Conservation (phyloP, 2,888 invertebrate species). For the Dryobotodes eremita region DNA sequence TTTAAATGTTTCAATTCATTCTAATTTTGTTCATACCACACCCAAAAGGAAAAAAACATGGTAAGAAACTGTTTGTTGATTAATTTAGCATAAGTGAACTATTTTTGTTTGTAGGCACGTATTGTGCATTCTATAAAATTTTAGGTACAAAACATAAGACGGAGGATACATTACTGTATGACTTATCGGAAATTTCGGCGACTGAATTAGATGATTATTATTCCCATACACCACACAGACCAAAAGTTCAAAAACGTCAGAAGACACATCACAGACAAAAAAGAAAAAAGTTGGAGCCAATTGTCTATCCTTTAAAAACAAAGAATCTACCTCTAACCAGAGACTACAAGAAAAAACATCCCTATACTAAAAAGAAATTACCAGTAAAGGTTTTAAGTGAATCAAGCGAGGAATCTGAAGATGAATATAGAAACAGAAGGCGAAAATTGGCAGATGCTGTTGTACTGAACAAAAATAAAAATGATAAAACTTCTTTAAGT, state of each 20-base stretch:
- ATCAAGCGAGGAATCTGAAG: slow-evolving; percentile 86
- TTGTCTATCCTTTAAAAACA: slow-evolving; percentile 64
- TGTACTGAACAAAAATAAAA: slow-evolving; percentile 80
- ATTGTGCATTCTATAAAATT: slow-evolving; percentile 67
- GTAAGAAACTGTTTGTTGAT: slow-evolving; percentile 44
- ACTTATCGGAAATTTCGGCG: slow-evolving; percentile 82
- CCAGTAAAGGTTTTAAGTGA: slow-evolving; percentile 75
- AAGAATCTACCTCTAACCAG: slow-evolving; percentile 56
- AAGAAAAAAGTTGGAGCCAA: slow-evolving; percentile 73
- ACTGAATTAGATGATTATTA: slow-evolving; percentile 79
- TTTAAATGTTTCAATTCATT: slow-evolving; percentile 15
- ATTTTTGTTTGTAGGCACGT: slow-evolving; percentile 59
- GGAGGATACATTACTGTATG: slow-evolving; percentile 71
- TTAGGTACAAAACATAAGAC: slow-evolving; percentile 71
- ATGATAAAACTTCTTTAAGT: slow-evolving; percentile 83
- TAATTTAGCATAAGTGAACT: slow-evolving; percentile 42
- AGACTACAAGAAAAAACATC: slow-evolving; percentile 76
- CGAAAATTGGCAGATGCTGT: slow-evolving; percentile 90
- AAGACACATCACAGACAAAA: slow-evolving; percentile 76
- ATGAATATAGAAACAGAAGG: slow-evolving; percentile 86
- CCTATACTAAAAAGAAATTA: slow-evolving; percentile 75
- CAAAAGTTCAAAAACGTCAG: slow-evolving; percentile 70
- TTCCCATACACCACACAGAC: slow-evolving; percentile 61
- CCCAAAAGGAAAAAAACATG: slow-evolving; percentile 42
- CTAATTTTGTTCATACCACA: slow-evolving; percentile 14